Evolutionary conservation across 2,888 invertebrate species (phyloP).

Genomic region (Nezara viridula): DNA sequence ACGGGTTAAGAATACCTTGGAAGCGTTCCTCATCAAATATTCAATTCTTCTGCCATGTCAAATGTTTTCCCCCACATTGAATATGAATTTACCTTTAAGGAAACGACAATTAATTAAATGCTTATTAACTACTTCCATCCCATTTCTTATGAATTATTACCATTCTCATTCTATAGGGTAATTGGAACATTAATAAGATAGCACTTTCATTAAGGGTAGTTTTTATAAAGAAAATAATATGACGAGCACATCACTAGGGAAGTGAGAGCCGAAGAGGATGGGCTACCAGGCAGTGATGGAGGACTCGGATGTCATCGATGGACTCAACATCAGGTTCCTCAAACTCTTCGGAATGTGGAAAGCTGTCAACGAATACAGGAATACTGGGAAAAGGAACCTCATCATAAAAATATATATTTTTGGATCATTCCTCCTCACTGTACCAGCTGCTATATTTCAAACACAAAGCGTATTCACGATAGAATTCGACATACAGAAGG

Average conservation of each 20-base stretch:
- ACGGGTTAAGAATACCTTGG: neutral
- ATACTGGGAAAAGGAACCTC: neutral
- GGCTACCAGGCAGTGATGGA: neutral
- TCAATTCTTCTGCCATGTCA: neutral
- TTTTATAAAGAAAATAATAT: neutral
- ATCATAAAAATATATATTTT: neutral
- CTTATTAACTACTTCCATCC: neutral
- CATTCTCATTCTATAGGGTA: neutral
- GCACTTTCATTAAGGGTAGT: neutral
- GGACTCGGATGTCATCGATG: neutral
- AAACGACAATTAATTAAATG: slow-evolving; percentile 19
- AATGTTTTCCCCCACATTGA: slow-evolving; percentile 18
- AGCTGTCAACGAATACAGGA: neutral
- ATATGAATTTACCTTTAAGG: neutral
- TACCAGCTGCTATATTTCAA: neutral
- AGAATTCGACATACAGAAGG: neutral
- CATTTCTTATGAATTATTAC: neutral
- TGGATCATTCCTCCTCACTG: neutral
- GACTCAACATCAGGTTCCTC: neutral
- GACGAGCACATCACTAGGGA: neutral
- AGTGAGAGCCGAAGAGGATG: neutral
- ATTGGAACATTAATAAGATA: slow-evolving; percentile 38
- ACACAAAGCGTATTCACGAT: neutral
- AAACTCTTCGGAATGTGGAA: neutral
- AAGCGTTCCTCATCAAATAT: neutral